Percentiles rank a stretch among this genome's conserved stretches.
Evolutionary conservation across 2,113 vertebrate species (phyloP).

Genomic region (Alosa alosa): DNA sequence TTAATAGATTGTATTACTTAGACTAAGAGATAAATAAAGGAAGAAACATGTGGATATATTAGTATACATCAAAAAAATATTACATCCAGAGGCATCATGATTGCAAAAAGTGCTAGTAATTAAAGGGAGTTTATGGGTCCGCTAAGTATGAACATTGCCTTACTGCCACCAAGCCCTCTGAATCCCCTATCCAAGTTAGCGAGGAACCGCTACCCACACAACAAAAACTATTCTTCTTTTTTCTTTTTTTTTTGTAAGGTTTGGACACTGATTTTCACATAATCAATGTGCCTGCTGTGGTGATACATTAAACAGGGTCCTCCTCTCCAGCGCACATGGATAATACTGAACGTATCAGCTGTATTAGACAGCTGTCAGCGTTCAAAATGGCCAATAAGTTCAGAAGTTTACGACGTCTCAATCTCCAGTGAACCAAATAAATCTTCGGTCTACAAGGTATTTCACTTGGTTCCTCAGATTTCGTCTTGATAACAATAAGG

Average conservation of each 20-base stretch:
- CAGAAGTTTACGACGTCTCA: constrained; percentile 15
- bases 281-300: neutral
- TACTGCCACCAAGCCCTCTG: neutral
- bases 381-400: constrained; percentile 7
- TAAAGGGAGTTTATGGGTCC: neutral
- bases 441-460: neutral
- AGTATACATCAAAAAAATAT: neutral
- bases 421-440: neutral
- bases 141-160: no score
- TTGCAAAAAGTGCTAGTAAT: neutral
- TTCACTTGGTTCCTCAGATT: neutral
- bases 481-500: neutral
- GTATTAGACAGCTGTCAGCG: constrained; percentile 16
- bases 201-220: neutral
- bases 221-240: no score
- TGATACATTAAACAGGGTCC: neutral
- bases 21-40: neutral
- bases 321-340: neutral
- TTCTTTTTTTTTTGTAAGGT: neutral
- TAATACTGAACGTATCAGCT: neutral
- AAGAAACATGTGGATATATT: neutral
- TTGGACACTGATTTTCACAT: neutral
- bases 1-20: neutral
- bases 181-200: neutral
- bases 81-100: neutral